Evolutionary conservation across 1,140 invertebrate genomes (phyloP), one percentile per base, ranked within the genome.

Genomic region (Physella acuta): DNA sequence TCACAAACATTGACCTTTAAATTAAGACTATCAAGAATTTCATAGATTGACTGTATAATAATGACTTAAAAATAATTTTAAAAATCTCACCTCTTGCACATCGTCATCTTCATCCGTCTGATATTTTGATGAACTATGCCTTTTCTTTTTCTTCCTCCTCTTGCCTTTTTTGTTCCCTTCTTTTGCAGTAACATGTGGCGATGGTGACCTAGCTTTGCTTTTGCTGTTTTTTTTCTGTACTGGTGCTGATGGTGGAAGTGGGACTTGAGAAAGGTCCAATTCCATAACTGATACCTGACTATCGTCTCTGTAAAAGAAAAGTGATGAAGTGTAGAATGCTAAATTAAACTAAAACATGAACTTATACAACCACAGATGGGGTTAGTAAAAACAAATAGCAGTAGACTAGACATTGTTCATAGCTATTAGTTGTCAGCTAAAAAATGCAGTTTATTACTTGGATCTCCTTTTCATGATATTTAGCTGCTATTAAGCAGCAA

Each of bases 231-330:
- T 37, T 24, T 3, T 24, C 3, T 44, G 14, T 3, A 20, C 28
- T 53, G 63, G 52, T 16, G 34, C 8, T n/a, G 51, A 24, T 16
- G 63, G 63, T 5, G 63, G 63, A 17, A 66, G 49, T 8, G 63
- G 63, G 2, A 66, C 63, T 26, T 66, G 63, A 55, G 63, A 66
- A 34, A 66, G 52, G 51, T 66, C 63, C 5, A 66, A 2, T 33
- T 53, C 63, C 53, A 28, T 20, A 55, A 55, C n/a, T 64, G 26
- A 5, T 28, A 30, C 24, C 4, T 36, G 59, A 37, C 2, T 26
- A 11, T 64, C 62, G 34, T 64, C 62, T 31, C 62, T 64, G 26
- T 17, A 28, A 5, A 26, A 26, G 24, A 39, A 44, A 39, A 11
- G n/a, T n/a, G n/a, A n/a, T n/a, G n/a, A n/a, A n/a, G n/a, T n/a